phyloP scores from a whole-genome alignment of 1,140 invertebrate species.

The Heliconius nattereri region DNA sequence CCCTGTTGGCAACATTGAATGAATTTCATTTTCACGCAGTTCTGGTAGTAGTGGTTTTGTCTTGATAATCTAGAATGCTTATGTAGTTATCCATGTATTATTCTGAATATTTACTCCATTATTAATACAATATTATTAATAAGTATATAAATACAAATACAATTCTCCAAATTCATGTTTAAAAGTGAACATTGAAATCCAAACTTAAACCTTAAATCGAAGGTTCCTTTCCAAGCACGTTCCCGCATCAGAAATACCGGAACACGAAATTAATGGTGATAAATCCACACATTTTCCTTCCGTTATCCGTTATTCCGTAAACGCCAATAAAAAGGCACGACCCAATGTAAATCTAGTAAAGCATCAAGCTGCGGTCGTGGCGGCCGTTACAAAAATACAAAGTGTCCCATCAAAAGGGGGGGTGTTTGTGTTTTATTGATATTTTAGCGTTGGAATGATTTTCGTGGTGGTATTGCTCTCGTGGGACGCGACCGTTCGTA shows the following conservation, averaged over 20 bases:
- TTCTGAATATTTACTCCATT: too few species aligned
- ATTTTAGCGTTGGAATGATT: conserved; percentile 79
- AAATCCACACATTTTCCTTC: conserved; percentile 48
- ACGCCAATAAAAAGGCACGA: conserved; percentile 66
- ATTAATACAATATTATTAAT: too few species aligned
- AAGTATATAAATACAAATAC: not conserved
- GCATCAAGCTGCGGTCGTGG: conserved; percentile 56
- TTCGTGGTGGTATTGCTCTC: conserved; percentile 71
- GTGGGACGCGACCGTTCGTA: conserved; percentile 63
- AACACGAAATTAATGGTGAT: conserved; percentile 26
- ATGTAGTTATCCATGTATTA: too few species aligned
- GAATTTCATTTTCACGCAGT: too few species aligned
- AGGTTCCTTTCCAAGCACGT: conserved; percentile 9
- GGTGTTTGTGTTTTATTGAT: conserved; percentile 78
- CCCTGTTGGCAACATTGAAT: too few species aligned
- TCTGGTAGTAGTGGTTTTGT: too few species aligned
- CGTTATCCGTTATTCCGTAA: conserved; percentile 34
- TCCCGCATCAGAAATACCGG: not conserved
- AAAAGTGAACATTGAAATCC: not conserved
- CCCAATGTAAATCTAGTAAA: conserved; percentile 75
- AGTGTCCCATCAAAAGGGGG: conserved; percentile 76
- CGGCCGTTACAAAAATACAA: conserved; percentile 70
- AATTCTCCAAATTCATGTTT: not conserved
- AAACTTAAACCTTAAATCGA: not conserved
- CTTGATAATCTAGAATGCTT: too few species aligned